Evolutionary conservation across 2,113 vertebrate genomes (phyloP).

Genomic region (Neolamprologus fasciatus): DNA sequence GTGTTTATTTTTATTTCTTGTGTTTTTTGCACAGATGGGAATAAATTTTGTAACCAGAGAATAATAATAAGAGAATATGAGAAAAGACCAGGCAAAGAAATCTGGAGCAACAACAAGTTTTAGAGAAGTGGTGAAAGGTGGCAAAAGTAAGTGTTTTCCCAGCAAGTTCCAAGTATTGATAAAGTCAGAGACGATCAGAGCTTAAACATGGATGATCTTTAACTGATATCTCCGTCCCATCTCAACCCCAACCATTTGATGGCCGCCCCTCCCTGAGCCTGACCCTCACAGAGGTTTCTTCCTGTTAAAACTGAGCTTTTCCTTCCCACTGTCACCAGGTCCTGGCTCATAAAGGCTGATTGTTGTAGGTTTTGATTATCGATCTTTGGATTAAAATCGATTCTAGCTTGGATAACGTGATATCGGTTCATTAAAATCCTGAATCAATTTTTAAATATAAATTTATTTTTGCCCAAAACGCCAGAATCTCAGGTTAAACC

Average conservation of each 20-base stretch:
- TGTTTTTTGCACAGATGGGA: neutral
- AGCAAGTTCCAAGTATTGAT: neutral
- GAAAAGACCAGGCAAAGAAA: neutral
- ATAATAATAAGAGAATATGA: neutral
- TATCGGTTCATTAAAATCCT: neutral
- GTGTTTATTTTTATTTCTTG: neutral
- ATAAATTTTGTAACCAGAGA: neutral
- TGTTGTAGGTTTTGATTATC: neutral
- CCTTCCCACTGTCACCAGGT: neutral
- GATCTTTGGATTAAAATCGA: neutral
- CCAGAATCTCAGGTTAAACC: neutral
- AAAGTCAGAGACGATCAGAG: accelerated
- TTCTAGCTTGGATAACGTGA: neutral
- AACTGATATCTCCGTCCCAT: neutral
- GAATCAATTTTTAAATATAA: neutral
- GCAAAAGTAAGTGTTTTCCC: neutral
- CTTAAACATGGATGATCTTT: neutral
- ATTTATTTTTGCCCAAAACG: accelerated
- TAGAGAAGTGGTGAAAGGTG: neutral
- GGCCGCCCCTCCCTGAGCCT: neutral
- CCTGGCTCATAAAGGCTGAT: neutral
- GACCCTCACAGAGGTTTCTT: neutral
- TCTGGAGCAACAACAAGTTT: neutral
- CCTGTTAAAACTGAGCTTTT: neutral
- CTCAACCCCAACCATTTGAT: neutral